Evolutionary conservation across 2,113 vertebrate species (phyloP), one percentile per base, ranked within the genome.

Genomic region (Equus przewalskii): DNA sequence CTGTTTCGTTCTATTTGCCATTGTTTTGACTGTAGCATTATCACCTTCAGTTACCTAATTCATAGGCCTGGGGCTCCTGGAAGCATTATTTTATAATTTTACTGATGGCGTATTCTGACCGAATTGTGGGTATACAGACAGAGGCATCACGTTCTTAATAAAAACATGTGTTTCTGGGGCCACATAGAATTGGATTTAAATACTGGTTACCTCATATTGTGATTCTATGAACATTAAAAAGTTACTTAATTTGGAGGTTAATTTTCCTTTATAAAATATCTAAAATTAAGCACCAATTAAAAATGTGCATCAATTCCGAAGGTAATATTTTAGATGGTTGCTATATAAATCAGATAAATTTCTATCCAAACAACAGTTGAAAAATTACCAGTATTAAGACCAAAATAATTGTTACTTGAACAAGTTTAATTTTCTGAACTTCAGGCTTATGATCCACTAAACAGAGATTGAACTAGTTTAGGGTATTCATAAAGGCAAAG

Each of bases 381-480:
- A 78, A 92, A 86, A 81, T 54, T 15, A 54, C 4, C 13, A 69
- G 49, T 4, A n/a, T 33, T 91, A 82, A 81, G 24, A 41, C 3
- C 16, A 70, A 96, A 90, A 80, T 19, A 65, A 46, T 83, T 87
- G 18, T 54, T 81, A 54, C 41, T 75, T 70, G 60, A 92, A 51
- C 2, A 86, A 85, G 2, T 33, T 76, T 69, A 88, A n/a, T 21
- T 44, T 91, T 88, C 11, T 44, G 11, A 33, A 70, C 30, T 36
- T 84, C 15, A 90, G 15, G n/a, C 1, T 89, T 62, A 81, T 51
- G 22, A 19, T 26, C 28, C 19, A 67, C 9, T n/a, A 73, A 18
- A 84, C 22, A 69, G 19, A 91, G 22, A 82, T 8, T 56, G 6
- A 91, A 75, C n/a, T 75, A 13, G 10, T 64, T 64, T 83, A 33